Conservation (phyloP, 2,113 vertebrate species). For the Grallaria varia region DNA sequence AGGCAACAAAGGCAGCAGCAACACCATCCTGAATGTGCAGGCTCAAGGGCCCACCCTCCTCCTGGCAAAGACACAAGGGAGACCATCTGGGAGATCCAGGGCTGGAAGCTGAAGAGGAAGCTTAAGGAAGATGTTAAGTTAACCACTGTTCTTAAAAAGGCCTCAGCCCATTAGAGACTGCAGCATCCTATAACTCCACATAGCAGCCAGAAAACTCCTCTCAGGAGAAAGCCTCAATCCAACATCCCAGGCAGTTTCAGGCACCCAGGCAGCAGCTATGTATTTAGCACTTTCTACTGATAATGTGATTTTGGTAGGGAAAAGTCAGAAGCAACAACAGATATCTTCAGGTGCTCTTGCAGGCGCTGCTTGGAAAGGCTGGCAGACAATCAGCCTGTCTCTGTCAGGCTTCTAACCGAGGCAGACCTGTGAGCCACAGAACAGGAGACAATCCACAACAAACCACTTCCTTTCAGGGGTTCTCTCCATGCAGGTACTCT, state of each 20-base stretch:
- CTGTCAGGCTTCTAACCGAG: neutral
- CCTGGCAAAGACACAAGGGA: neutral
- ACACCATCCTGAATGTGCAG: neutral
- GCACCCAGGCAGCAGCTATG: neutral
- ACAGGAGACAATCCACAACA: neutral
- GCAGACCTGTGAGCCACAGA: neutral
- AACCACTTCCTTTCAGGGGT: neutral
- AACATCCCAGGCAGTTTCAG: neutral
- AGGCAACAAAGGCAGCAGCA: neutral
- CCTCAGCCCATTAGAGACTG: neutral
- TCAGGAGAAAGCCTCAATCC: neutral
- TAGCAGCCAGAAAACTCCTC: neutral
- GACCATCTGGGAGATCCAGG: neutral
- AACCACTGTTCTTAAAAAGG: neutral
- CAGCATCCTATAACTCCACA: neutral
- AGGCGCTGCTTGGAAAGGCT: neutral
- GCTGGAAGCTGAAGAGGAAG: neutral
- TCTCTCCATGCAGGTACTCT: neutral
- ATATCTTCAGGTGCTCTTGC: neutral
- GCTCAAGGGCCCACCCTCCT: neutral
- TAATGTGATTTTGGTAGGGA: neutral
- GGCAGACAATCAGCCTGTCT: neutral
- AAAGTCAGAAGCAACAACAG: neutral
- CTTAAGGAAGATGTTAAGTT: neutral
- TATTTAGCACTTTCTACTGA: neutral